A percentile compares a stretch with the other conserved stretches of the same genome.
Conservation (phyloP, 2,797 vertebrate species). For the Pseudocheirus occidentalis region DNA sequence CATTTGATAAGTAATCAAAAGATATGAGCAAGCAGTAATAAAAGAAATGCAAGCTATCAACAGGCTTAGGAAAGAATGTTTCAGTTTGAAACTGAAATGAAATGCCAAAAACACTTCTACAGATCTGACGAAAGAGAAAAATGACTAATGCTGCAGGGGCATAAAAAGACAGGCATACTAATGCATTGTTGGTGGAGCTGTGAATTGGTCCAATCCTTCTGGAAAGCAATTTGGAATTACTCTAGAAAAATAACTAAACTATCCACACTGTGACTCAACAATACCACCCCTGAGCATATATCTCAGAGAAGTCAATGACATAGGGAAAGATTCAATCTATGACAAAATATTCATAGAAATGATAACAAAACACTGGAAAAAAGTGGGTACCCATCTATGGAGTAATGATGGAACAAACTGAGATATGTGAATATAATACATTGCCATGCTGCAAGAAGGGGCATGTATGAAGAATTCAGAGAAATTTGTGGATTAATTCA, state of each 20-base stretch:
- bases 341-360: neutral
- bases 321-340: neutral
- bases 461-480: neutral
- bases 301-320: neutral
- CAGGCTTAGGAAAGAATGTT: neutral
- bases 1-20: too few relatives aligned
- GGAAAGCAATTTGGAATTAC: neutral
- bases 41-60: neutral
- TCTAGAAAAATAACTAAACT: neutral
- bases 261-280: neutral
- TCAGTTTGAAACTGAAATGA: neutral
- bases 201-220: neutral
- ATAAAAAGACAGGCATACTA: neutral
- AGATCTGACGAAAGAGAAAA: too few relatives aligned
- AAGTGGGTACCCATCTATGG: too few relatives aligned
- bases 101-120: too few relatives aligned
- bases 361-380: neutral
- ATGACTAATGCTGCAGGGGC: neutral
- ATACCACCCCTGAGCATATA: neutral
- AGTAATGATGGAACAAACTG: neutral
- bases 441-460: neutral
- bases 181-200: neutral
- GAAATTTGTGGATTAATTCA: neutral
- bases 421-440: neutral
- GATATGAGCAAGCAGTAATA: too few relatives aligned